A percentile compares a stretch with the other conserved stretches of the same genome.
phyloP scores from a whole-genome alignment of 2,888 invertebrate species.

The Argyresthia albistria region DNA sequence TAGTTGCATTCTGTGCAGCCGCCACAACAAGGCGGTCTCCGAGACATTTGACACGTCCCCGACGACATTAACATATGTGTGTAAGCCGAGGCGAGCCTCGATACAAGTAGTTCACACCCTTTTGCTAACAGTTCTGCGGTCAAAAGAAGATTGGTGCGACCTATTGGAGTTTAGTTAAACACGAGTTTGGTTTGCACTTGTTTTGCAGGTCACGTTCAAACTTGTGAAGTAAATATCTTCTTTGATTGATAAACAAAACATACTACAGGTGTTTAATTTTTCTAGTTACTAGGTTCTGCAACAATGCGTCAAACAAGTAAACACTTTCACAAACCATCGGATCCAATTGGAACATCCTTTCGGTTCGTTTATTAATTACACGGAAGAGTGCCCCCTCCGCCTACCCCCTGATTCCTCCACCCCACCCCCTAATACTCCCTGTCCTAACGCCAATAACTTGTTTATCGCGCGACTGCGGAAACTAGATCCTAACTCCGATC shows the following conservation, averaged over 20 bases:
- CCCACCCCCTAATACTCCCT: slow-evolving; percentile 18
- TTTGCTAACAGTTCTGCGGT: not conserved
- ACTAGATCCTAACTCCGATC: slow-evolving; percentile 54
- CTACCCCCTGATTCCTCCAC: slow-evolving; percentile 11
- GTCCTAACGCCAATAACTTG: slow-evolving; percentile 53
- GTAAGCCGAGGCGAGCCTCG: slow-evolving; percentile 31
- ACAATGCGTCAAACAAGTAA: not conserved
- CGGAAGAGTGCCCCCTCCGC: slow-evolving; percentile 29
- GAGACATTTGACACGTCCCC: slow-evolving; percentile 64
- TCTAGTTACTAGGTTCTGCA: no score
- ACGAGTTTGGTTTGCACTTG: no score
- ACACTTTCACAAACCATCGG: slow-evolving; percentile 43
- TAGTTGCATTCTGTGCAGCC: slow-evolving; percentile 54
- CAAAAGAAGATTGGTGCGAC: no score
- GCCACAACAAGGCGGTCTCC: slow-evolving; percentile 46
- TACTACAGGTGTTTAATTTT: no score
- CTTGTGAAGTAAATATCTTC: no score
- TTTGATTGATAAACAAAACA: no score
- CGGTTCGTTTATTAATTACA: slow-evolving; percentile 59
- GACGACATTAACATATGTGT: slow-evolving; percentile 47
- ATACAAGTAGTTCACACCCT: not conserved
- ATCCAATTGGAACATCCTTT: slow-evolving; percentile 39
- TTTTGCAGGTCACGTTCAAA: no score
- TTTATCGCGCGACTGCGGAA: slow-evolving; percentile 56
- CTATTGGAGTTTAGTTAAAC: no score